Evolutionary conservation across 1,140 invertebrate genomes (phyloP).

Genomic region (Agrilus planipennis): DNA sequence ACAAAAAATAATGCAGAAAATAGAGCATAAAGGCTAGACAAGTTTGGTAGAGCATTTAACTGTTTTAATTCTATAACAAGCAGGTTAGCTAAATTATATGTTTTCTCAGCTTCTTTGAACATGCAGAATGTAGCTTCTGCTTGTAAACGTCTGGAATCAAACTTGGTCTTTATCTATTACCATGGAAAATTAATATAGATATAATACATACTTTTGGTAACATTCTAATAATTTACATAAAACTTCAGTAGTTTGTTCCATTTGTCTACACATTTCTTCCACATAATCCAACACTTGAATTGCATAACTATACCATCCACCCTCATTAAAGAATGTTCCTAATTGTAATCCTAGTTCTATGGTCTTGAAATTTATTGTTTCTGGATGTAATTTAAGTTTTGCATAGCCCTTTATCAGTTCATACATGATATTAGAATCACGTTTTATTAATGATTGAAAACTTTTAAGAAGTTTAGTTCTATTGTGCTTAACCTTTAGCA

Average conservation of each 20-base stretch:
- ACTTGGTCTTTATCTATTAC: conserved; percentile 14
- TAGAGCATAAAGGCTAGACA: conserved; percentile 63
- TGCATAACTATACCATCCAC: conserved; percentile 70
- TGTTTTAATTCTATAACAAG: conserved; percentile 25
- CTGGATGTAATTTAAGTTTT: conserved; percentile 22
- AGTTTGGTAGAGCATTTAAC: conserved; percentile 39
- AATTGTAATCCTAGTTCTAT: conserved; percentile 46
- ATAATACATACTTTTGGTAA: conserved; percentile 51
- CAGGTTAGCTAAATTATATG: neutral
- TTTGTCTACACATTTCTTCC: conserved; percentile 43
- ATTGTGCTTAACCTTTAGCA: conserved; percentile 58
- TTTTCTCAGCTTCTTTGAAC: conserved; percentile 50
- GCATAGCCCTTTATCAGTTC: conserved; percentile 40
- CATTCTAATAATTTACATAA: conserved; percentile 50
- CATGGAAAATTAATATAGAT: neutral
- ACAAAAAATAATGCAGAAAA: conserved; percentile 68
- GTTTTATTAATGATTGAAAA: conserved; percentile 53
- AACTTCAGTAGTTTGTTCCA: conserved; percentile 35
- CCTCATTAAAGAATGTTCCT: conserved; percentile 72
- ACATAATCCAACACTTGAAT: conserved; percentile 54
- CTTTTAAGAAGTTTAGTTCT: conserved; percentile 52
- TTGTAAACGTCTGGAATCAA: conserved; percentile 57
- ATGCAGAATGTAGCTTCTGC: conserved; percentile 67
- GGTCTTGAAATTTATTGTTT: conserved; percentile 15
- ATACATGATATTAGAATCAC: conserved; percentile 42